A percentile compares a stretch with the other conserved stretches of the same genome.
These are phyloP conservation scores for Phocoena sinus DNA, from an alignment of 2,113 vertebrate genomes.

Conservation along the genomic window DNA sequence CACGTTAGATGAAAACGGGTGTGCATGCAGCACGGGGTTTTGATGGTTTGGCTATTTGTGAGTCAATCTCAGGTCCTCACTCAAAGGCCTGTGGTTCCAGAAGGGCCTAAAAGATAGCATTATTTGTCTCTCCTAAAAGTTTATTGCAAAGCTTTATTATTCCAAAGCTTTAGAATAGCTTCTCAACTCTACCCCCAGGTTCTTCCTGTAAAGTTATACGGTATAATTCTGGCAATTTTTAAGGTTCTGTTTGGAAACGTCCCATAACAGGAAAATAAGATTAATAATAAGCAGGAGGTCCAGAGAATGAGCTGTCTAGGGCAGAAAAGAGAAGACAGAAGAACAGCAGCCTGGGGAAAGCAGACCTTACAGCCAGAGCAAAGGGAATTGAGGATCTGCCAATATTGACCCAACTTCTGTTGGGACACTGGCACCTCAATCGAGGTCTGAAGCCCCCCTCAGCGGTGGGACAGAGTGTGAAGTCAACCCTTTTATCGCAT, in stretches of 20 bases:
- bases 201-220: not conserved
- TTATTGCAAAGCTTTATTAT: not conserved
- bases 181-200: not conserved
- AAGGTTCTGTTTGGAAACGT: not conserved
- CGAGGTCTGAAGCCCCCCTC: not conserved
- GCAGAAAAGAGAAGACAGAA: not conserved
- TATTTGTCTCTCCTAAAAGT: not conserved
- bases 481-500: not conserved
- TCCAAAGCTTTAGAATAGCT: not conserved
- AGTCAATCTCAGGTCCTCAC: not conserved
- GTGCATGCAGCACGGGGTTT: accelerated
- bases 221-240: not conserved
- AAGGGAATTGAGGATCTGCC: not conserved
- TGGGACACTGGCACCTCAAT: not conserved
- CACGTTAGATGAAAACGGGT: not conserved
- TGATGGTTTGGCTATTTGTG: not conserved
- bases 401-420: not conserved
- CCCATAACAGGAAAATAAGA: not conserved
- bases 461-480: not conserved
- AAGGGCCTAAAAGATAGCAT: not conserved
- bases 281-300: not conserved
- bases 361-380: not conserved
- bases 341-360: not conserved
- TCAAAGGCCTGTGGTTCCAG: not conserved
- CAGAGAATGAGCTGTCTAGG: not conserved